Percentiles rank a stretch among this genome's conserved stretches.
These are phyloP conservation scores for Oenanthe melanoleuca DNA, from an alignment of 2,113 vertebrate species.

Conservation along the genomic window DNA sequence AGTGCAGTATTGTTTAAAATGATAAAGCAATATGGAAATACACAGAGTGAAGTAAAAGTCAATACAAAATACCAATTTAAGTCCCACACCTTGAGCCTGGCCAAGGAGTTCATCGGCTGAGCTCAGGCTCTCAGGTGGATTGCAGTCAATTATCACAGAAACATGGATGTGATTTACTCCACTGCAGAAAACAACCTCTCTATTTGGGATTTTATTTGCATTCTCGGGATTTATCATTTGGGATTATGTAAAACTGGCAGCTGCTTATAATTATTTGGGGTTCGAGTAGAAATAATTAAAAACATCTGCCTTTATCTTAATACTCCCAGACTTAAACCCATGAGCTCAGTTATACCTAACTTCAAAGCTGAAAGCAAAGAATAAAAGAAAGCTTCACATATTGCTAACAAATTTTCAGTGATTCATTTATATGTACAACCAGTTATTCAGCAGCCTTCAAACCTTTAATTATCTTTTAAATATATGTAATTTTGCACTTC, in stretches of 20 bases:
- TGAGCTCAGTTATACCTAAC: constrained; percentile 75
- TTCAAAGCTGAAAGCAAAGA: constrained; percentile 75
- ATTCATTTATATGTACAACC: constrained; percentile 83
- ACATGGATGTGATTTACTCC: constrained; percentile 6
- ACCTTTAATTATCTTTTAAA: constrained; percentile 89
- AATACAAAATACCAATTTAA: not conserved
- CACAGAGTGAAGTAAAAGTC: not conserved
- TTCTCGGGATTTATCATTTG: constrained; percentile 78
- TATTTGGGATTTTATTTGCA: constrained; percentile 73
- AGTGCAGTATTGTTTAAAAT: not conserved
- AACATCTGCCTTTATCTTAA: constrained; percentile 84
- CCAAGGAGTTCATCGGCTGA: not conserved
- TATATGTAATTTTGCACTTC: constrained; percentile 85
- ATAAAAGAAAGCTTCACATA: constrained; percentile 75
- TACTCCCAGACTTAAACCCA: constrained; percentile 76
- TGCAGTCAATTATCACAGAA: not conserved
- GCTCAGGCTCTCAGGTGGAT: not conserved
- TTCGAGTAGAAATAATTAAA: constrained; percentile 80
- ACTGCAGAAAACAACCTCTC: not conserved
- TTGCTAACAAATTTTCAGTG: constrained; percentile 79
- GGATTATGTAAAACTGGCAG: constrained; percentile 81
- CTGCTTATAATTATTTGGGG: constrained; percentile 82
- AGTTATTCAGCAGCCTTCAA: constrained; percentile 81
- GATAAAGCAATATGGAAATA: not conserved
- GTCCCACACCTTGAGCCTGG: not conserved